Evolutionary conservation across 2,888 invertebrate species (phyloP).

Genomic region (Drosophila subquinaria): DNA sequence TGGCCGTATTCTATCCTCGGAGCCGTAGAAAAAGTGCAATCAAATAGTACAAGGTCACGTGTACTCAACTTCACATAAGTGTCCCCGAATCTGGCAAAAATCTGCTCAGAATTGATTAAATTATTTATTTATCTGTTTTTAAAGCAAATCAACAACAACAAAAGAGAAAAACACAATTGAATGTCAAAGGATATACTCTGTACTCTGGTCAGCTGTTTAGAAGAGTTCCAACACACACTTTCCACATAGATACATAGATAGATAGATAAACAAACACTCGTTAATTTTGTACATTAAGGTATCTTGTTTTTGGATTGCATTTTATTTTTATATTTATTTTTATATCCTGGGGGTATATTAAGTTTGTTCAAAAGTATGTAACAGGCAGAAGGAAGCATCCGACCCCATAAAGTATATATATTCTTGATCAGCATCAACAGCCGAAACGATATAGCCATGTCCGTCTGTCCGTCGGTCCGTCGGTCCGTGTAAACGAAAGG

Average conservation of each 20-base stretch:
- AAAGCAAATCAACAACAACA: not conserved
- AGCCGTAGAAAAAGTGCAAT: conserved; percentile 16
- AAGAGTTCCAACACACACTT: not conserved
- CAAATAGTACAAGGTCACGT: conserved; percentile 38
- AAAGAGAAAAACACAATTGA: not conserved
- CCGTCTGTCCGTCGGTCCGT: too few species aligned
- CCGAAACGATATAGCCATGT: too few species aligned
- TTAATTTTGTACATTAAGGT: too few species aligned
- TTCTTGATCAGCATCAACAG: too few species aligned
- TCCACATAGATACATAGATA: not conserved
- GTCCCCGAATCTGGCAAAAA: not conserved
- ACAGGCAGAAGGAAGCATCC: too few species aligned
- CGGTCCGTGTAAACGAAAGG: too few species aligned
- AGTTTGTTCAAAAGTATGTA: too few species aligned
- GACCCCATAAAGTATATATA: too few species aligned
- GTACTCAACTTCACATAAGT: conserved; percentile 7
- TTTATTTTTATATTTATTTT: not conserved
- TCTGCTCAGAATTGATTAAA: not conserved
- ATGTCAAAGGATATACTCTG: not conserved
- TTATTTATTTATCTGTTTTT: not conserved
- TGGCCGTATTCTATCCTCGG: not conserved
- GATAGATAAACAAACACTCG: too few species aligned
- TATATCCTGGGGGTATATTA: too few species aligned
- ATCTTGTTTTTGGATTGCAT: too few species aligned
- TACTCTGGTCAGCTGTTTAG: not conserved